Evolutionary conservation across 2,888 invertebrate species (phyloP).

Genomic region (Drosophila lutescens): DNA sequence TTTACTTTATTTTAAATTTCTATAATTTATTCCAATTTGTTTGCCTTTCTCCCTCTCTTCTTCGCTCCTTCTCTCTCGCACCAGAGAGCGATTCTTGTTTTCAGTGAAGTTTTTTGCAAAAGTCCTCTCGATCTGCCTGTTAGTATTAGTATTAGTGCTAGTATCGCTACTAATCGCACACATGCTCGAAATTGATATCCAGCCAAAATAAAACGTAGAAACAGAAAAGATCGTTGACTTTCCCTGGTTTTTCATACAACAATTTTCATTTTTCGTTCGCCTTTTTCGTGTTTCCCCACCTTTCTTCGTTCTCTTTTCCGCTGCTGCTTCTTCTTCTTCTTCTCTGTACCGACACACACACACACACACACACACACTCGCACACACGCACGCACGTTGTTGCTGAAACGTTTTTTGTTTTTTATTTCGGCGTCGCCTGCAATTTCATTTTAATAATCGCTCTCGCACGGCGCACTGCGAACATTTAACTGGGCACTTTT

Average conservation of each 20-base stretch:
- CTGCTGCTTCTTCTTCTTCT: conserved; percentile 45
- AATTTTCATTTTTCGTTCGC: conserved; percentile 39
- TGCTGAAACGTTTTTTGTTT: conserved; percentile 60
- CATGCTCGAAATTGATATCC: not conserved
- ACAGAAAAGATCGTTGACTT: conserved; percentile 24
- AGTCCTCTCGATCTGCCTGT: not conserved
- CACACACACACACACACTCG: conserved; percentile 1
- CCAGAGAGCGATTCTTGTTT: not conserved
- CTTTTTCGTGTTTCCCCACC: conserved; percentile 25
- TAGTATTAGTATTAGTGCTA: not conserved
- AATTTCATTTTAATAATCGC: conserved; percentile 27
- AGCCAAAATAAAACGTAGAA: not conserved
- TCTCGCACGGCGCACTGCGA: conserved; percentile 3
- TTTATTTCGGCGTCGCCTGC: conserved; percentile 64
- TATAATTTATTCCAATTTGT: conserved; percentile 35
- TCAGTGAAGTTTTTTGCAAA: not conserved
- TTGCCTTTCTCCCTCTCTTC: conserved; percentile 9
- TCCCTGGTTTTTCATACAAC: conserved; percentile 39
- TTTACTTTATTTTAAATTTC: conserved; percentile 21
- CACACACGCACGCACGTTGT: conserved; percentile 64
- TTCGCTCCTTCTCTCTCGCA: not conserved
- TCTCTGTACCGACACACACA: conserved; percentile 18
- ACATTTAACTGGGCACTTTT: conserved; percentile 25
- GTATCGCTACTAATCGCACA: no score
- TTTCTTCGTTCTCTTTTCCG: conserved; percentile 27